Evolutionary conservation across 2,888 invertebrate genomes (phyloP).

Genomic region (Rhaphigaster nebulosa): DNA sequence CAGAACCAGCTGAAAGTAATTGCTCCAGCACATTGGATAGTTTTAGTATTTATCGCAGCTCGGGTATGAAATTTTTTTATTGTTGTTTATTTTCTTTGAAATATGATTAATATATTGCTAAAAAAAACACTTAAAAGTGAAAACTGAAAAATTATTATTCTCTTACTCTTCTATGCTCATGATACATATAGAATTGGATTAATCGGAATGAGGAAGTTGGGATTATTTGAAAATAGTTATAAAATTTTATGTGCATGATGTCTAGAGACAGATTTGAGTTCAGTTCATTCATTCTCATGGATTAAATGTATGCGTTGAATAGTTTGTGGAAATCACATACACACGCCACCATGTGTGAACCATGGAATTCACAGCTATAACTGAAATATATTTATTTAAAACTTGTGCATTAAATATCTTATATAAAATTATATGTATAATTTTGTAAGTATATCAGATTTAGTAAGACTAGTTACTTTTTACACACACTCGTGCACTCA

Average conservation of each 20-base stretch:
- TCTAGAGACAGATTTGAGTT: background rate
- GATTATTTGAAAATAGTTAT: background rate
- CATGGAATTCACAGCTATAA: background rate
- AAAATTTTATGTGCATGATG: background rate
- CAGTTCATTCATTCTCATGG: background rate
- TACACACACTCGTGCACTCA: no score
- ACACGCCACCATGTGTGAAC: background rate
- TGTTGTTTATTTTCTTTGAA: background rate
- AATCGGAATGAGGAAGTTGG: background rate
- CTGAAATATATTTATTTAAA: no score
- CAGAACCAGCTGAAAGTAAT: background rate
- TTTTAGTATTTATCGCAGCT: constrained; percentile 70
- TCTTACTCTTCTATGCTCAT: background rate
- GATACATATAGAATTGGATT: background rate
- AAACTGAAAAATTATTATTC: background rate
- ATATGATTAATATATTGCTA: background rate
- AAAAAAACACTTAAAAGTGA: background rate
- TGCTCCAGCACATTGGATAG: constrained; percentile 68
- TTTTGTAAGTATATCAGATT: no score
- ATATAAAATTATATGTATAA: no score
- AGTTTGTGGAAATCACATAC: background rate
- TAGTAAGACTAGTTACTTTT: no score
- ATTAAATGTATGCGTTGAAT: background rate
- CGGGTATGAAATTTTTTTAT: constrained; percentile 60
- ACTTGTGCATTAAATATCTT: no score